These are phyloP conservation scores for Anthrax anthrax DNA, from an alignment of 2,888 invertebrate species.

Conservation along the genomic window DNA sequence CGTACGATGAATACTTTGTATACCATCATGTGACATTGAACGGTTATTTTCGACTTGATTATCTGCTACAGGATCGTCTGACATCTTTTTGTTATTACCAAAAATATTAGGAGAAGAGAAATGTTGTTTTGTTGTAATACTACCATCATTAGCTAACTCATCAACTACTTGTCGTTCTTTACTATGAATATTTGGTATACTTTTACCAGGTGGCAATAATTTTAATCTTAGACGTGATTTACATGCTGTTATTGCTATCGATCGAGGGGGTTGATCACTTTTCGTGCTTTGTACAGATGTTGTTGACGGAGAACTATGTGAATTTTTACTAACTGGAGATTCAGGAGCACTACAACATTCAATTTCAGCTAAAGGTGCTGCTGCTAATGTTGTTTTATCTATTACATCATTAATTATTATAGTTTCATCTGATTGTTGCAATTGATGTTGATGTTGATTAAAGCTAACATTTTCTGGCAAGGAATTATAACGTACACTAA, in stretches of 20 bases:
- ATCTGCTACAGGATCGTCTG: background rate
- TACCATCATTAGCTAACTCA: slow-evolving; percentile 7
- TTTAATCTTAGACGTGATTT: slow-evolving; percentile 31
- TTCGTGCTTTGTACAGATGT: slow-evolving; percentile 25
- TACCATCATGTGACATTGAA: slow-evolving; percentile 31
- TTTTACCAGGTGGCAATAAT: slow-evolving; percentile 28
- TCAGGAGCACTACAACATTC: slow-evolving; percentile 32
- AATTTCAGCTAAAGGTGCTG: slow-evolving; percentile 13
- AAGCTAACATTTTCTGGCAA: slow-evolving; percentile 20
- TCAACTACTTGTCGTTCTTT: slow-evolving; percentile 1
- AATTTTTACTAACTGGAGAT: slow-evolving; percentile 26
- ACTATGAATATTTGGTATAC: background rate
- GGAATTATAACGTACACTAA: slow-evolving; percentile 32
- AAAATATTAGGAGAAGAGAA: slow-evolving; percentile 34
- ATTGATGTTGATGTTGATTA: slow-evolving; percentile 8
- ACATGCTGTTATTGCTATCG: slow-evolving; percentile 33
- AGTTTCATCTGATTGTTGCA: slow-evolving; percentile 5
- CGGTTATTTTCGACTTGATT: slow-evolving; percentile 10
- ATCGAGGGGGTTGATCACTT: slow-evolving; percentile 22
- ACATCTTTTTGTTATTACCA: slow-evolving; percentile 6
- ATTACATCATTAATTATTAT: no score
- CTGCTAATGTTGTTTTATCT: background rate
- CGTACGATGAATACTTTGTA: slow-evolving; percentile 19
- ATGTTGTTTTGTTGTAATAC: slow-evolving; percentile 27
- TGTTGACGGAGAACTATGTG: slow-evolving; percentile 26